These are phyloP conservation scores for Drosophila grimshawi DNA, from an alignment of 1,140 invertebrate genomes.

Conservation along the genomic window DNA sequence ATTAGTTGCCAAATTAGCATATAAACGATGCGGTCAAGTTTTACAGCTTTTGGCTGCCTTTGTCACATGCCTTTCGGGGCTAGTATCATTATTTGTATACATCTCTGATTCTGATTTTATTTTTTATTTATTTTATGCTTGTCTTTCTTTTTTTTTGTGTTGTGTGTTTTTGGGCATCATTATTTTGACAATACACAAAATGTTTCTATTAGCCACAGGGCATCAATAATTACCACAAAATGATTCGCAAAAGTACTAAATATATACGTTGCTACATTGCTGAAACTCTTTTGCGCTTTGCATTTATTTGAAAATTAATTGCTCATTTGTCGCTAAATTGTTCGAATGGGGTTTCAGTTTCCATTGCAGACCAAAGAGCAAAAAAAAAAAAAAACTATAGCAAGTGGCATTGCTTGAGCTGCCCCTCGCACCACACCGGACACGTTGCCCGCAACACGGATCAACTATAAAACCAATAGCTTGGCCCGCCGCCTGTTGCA, in stretches of 20 bases:
- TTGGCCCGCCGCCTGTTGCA: slow-evolving; percentile 53
- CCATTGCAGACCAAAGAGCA: slow-evolving; percentile 62
- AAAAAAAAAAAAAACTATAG: slow-evolving; percentile 54
- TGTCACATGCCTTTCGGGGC: slow-evolving; percentile 34
- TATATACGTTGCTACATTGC: not conserved
- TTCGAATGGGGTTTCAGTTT: slow-evolving; percentile 80
- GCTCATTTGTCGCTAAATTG: slow-evolving; percentile 82
- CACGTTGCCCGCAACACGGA: slow-evolving; percentile 5
- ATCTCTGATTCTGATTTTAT: not conserved
- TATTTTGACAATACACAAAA: slow-evolving; percentile 6
- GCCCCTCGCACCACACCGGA: not conserved
- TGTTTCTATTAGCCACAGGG: slow-evolving; percentile 10
- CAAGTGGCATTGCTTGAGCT: slow-evolving; percentile 49
- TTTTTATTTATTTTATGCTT: not conserved
- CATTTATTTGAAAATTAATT: slow-evolving; percentile 82
- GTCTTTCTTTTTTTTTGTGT: no score
- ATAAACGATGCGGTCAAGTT: slow-evolving; percentile 74
- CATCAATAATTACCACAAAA: slow-evolving; percentile 10
- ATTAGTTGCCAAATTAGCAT: slow-evolving; percentile 76
- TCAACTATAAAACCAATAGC: slow-evolving; percentile 35
- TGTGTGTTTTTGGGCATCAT: not conserved
- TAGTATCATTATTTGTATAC: slow-evolving; percentile 31
- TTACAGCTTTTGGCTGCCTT: slow-evolving; percentile 53
- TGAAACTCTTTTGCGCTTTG: slow-evolving; percentile 50
- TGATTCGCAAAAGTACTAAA: not conserved